Conservation (phyloP, 2,113 vertebrate species). For the Indri indri region DNA sequence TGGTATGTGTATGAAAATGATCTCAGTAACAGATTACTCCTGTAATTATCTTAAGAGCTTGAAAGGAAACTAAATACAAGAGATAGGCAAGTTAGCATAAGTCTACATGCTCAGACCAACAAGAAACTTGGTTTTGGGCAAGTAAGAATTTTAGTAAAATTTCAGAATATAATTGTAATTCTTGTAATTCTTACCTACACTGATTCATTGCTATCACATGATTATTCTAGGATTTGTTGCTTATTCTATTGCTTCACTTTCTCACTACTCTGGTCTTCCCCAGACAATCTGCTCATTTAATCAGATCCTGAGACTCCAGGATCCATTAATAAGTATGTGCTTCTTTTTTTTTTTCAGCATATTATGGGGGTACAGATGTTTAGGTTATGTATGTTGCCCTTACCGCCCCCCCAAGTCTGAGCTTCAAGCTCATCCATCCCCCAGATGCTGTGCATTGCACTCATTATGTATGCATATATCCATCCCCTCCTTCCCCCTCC, state of each 20-base stretch:
- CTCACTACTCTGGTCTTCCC: neutral
- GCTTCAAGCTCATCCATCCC: too few species aligned
- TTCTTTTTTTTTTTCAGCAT: too few species aligned
- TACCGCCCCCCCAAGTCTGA: too few species aligned
- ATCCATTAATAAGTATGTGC: neutral
- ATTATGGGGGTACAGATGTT: too few species aligned
- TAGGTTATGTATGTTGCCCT: too few species aligned
- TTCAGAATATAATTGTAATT: neutral
- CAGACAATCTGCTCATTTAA: neutral
- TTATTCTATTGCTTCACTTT: neutral
- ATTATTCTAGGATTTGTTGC: neutral
- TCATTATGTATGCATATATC: too few species aligned
- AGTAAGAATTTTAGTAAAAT: neutral
- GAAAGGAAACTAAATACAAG: neutral
- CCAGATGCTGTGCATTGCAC: too few species aligned
- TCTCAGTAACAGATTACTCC: neutral
- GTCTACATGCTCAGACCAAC: neutral
- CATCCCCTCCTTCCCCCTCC: too few species aligned
- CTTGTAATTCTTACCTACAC: too few species aligned
- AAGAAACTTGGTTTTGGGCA: neutral
- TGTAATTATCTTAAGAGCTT: neutral
- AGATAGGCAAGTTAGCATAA: neutral
- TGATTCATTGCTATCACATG: neutral
- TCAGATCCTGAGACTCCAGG: neutral
- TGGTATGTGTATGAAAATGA: neutral